phyloP scores from a whole-genome alignment of 2,888 invertebrate species.

The Lasioglossum malachurum region DNA sequence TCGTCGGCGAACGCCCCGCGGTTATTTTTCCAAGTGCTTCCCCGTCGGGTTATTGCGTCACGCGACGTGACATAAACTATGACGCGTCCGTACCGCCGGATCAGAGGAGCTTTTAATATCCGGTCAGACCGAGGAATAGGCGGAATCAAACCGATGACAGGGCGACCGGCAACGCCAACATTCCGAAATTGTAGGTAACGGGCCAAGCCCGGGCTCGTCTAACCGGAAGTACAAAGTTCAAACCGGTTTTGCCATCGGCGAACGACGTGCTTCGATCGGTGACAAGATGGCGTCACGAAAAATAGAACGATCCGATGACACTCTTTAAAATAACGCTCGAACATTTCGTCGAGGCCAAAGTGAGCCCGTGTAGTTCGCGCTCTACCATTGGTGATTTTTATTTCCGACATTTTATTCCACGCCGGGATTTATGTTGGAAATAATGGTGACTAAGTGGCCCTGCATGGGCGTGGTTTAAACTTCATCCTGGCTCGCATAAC shows the following conservation, averaged over 20 bases:
- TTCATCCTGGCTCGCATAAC: background rate
- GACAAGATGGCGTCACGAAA: background rate
- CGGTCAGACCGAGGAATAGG: background rate
- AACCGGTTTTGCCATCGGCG: background rate
- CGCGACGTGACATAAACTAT: constrained; percentile 9
- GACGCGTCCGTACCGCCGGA: background rate
- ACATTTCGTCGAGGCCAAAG: background rate
- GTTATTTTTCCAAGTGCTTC: constrained; percentile 15
- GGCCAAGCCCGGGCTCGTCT: background rate
- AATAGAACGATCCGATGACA: background rate
- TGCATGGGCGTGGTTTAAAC: background rate
- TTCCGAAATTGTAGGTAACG: background rate
- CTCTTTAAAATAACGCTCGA: background rate
- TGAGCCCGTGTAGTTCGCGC: background rate
- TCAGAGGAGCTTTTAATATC: constrained; percentile 10
- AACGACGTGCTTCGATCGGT: background rate
- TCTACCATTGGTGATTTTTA: background rate
- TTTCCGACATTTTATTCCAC: background rate
- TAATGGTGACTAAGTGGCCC: background rate
- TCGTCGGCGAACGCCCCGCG: background rate
- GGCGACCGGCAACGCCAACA: background rate
- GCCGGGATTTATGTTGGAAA: background rate
- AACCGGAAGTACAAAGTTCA: background rate
- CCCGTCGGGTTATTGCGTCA: constrained; percentile 10
- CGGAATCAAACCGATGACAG: background rate